Evolutionary conservation across 2,797 vertebrate genomes (phyloP), one percentile per base, ranked within the genome.

Genomic region (Catostomus latipinnis): DNA sequence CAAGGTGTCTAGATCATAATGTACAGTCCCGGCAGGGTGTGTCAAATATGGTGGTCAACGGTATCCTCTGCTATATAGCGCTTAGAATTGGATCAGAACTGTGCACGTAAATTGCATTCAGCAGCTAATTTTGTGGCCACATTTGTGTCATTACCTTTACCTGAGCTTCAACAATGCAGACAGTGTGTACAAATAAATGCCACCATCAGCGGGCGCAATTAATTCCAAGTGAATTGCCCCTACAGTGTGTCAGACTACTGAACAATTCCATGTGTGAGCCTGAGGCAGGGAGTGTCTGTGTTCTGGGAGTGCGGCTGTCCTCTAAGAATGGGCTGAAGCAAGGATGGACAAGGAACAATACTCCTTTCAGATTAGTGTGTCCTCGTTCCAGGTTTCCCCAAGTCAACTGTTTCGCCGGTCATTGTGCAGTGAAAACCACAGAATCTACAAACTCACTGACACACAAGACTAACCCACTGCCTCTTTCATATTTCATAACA

Each of bases 341-440:
- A 43, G 45, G n/a, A 61, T 74, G 13, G 60, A 71, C 60, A 53
- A 34, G 4, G 22, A 80, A 83, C 82, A 79, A 83, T 69, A 60
- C 62, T 9, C 49, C 57, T 62, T 67, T 83, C 69, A 75, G 54
- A 8, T 16, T 12, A 82, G n/a, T 52, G 45, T 52, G 34, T 63
- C 5, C 7, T 11, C 65, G 22, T 71, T 71, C 68, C 72, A 74
- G 49, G 81, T 50, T 63, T 77, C 49, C 57, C 43, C 1, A 8
- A 71, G 81, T 76, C 74, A 76, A 63, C 65, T 57, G 85, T 85
- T 79, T 85, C 74, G 50, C 56, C 71, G 5, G 61, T 74, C 43
- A 81, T 63, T 70, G 78, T 72, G 13, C 54, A 22, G 48, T 60
- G 34, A 70, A 75, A 82, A 71, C 82, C 82, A 18, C 57, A 58